A percentile compares a stretch with the other conserved stretches of the same genome.
These are phyloP conservation scores for Sycophaga agraensis DNA, from an alignment of 1,140 invertebrate genomes.

Conservation along the genomic window DNA sequence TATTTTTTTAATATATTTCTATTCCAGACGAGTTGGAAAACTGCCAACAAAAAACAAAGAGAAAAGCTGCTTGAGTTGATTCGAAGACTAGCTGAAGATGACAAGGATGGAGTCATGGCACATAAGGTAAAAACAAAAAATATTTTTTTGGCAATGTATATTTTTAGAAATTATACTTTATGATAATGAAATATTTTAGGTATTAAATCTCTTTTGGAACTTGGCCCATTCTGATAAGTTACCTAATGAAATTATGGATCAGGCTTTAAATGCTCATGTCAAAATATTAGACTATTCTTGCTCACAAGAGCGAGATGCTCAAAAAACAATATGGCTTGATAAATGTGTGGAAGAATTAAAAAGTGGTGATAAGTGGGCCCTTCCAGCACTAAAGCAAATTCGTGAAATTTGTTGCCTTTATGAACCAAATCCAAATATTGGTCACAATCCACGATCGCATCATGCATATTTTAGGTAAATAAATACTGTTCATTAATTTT, in stretches of 20 bases:
- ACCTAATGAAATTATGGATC: conserved; percentile 96
- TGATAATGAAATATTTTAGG: conserved; percentile 56
- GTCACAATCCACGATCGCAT: conserved; percentile 64
- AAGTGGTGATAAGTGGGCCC: conserved; percentile 83
- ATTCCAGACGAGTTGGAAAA: conserved; percentile 87
- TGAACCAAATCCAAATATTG: conserved; percentile 75
- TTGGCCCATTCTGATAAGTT: conserved; percentile 95
- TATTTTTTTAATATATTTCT: conserved; percentile 29
- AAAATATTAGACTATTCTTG: conserved; percentile 98
- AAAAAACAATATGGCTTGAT: conserved; percentile 94
- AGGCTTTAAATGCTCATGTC: conserved; percentile 90
- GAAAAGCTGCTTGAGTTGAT: conserved; percentile 96
- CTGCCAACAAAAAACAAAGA: conserved; percentile 92
- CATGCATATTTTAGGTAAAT: conserved; percentile 67
- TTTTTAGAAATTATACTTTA: background rate
- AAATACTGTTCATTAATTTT: no score
- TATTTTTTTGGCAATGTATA: conserved; percentile 14
- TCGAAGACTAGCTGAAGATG: conserved; percentile 91
- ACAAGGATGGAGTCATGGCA: conserved; percentile 98
- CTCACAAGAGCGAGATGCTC: conserved; percentile 91
- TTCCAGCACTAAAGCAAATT: conserved; percentile 94
- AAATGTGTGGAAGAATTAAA: conserved; percentile 95
- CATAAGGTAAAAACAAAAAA: conserved; percentile 72
- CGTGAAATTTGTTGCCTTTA: conserved; percentile 94
- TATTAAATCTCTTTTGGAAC: conserved; percentile 96